These are phyloP conservation scores for Atlantisia rogersi DNA, from an alignment of 2,113 vertebrate genomes.

Conservation along the genomic window DNA sequence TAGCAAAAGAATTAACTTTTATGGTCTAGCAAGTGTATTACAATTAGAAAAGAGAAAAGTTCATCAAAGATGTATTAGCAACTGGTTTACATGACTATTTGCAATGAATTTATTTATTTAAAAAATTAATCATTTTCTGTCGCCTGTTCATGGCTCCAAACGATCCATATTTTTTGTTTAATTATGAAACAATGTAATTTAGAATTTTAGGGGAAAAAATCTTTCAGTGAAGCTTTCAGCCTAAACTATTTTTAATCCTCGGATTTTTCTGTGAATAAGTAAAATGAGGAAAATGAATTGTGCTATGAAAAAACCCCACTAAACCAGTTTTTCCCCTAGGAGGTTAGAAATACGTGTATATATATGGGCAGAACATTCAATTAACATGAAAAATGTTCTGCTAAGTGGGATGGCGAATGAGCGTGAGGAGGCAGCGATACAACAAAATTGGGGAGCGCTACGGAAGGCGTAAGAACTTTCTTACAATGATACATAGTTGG, in stretches of 20 bases:
- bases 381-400: constrained; percentile 35
- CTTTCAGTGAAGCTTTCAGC: not conserved
- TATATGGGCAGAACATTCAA: not conserved
- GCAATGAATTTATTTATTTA: not conserved
- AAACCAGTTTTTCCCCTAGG: not conserved
- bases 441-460: not conserved
- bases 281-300: constrained; percentile 22
- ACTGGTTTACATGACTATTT: not conserved
- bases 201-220: not conserved
- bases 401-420: not conserved
- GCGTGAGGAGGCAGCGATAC: not conserved
- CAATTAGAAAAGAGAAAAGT: not conserved
- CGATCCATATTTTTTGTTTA: not conserved
- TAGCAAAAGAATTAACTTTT: not conserved
- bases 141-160: not conserved
- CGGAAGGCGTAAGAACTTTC: not conserved
- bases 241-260: not conserved
- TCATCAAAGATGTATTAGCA: not conserved
- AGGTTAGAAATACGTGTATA: constrained; percentile 28
- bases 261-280: constrained; percentile 7
- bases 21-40: not conserved
- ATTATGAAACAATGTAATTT: not conserved
- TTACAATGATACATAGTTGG: not conserved
- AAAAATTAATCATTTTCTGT: not conserved
- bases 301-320: not conserved